A percentile compares a stretch with the other conserved stretches of the same genome.
Evolutionary conservation across 2,797 vertebrate genomes (phyloP).

Genomic region (Phalanger gymnotis): DNA sequence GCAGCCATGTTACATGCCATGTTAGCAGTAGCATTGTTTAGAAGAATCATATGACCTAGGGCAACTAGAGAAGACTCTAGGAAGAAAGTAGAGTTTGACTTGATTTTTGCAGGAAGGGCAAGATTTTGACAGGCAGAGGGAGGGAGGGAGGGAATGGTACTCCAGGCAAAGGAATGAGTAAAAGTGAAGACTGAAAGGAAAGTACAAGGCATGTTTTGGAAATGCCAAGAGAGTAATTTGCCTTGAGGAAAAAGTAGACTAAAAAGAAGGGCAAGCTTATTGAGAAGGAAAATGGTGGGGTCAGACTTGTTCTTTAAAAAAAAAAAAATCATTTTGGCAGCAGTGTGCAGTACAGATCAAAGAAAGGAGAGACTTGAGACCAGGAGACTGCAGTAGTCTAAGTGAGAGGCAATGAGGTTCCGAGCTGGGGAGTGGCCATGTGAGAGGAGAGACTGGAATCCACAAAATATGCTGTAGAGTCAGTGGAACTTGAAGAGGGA

Average conservation of each 20-base stretch:
- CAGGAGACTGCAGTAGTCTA: neutral
- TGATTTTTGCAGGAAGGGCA: neutral
- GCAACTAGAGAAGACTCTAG: neutral
- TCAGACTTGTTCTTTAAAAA: too few species aligned
- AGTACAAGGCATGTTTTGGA: too few species aligned
- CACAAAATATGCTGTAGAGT: neutral
- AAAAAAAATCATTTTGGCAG: neutral
- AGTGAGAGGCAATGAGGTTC: neutral
- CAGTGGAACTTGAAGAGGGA: neutral
- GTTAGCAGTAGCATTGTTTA: neutral
- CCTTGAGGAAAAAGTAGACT: neutral
- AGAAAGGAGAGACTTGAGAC: neutral
- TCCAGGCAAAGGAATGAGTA: too few species aligned
- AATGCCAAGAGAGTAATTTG: too few species aligned
- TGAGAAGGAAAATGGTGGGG: too few species aligned
- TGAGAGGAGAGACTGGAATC: neutral
- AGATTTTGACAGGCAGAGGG: neutral
- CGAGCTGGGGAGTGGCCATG: neutral
- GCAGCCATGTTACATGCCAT: too few species aligned
- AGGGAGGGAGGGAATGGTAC: too few species aligned
- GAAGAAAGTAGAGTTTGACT: neutral
- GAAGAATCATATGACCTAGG: neutral
- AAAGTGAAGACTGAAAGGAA: too few species aligned
- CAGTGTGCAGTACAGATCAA: neutral
- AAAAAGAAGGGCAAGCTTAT: neutral